These are phyloP conservation scores for Adelosebastes latens DNA, from an alignment of 2,797 vertebrate species.

Conservation along the genomic window DNA sequence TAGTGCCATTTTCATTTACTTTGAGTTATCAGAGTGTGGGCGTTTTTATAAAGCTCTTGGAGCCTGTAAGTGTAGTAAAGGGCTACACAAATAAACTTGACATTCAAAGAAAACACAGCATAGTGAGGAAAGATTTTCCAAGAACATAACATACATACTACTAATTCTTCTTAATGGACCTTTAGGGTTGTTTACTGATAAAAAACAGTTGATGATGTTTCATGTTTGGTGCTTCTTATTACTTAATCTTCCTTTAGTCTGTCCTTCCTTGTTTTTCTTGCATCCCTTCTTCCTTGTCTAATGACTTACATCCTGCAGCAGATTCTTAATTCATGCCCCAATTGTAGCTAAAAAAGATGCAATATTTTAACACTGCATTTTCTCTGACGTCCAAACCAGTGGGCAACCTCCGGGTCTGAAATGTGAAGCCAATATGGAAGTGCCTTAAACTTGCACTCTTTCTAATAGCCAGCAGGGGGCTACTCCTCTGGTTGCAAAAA, in stretches of 20 bases:
- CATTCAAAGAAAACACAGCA: not conserved
- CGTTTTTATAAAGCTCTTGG: constrained; percentile 16
- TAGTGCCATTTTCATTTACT: constrained; percentile 34
- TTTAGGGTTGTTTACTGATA: not conserved
- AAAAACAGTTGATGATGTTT: not conserved
- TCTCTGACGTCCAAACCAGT: not conserved
- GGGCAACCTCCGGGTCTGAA: too few species aligned
- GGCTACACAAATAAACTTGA: not conserved
- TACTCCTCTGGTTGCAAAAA: too few species aligned
- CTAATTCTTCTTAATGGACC: not conserved
- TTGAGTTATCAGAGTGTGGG: constrained; percentile 28
- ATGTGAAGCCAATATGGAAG: too few species aligned
- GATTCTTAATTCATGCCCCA: not conserved
- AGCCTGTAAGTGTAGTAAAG: constrained; percentile 14
- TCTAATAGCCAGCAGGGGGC: too few species aligned
- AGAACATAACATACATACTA: not conserved
- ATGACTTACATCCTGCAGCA: not conserved
- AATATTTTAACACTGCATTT: not conserved
- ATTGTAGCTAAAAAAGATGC: not conserved
- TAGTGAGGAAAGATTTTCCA: not conserved
- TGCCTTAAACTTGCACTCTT: too few species aligned
- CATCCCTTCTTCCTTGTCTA: not conserved
- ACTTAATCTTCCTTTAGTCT: not conserved
- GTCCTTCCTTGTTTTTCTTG: too few species aligned
- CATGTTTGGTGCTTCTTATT: not conserved